Base-by-base conservation (phyloP, 1,140 invertebrate genomes). In the Drosophila nikananu region DNA sequence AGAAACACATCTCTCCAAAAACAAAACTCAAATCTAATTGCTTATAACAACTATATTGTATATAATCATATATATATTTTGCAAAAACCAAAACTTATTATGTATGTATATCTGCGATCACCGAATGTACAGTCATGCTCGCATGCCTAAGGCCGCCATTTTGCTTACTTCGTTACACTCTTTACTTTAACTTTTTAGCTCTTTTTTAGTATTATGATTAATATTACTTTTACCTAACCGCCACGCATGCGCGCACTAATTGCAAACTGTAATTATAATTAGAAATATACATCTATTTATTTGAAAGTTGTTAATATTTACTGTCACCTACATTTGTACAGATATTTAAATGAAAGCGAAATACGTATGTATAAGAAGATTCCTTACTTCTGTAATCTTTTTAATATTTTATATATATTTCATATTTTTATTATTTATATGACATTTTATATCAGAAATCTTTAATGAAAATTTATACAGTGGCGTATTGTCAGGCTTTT, bases 71-170 rank as follows among this genome's bases (percentile, higher is more conserved):
- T 41, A n/a, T 49, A 70, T 41, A 2, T 30, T 30, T 30, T 46
- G 41, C 70, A 49, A 30, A 66, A 44, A 41, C 42, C 10, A n/a
- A 48, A 35, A 23, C n/a, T 25, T 17, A 5, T 25, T 27, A 27
- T 27, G 25, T 27, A 27, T 27, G 25, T 39, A 52, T 35, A 75
- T 75, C 19, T 41, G 27, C 42, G 12, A 51, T 52, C 59, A 83
- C 72, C 46, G 49, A 61, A 64, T 66, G 71, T 76, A 78, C 82
- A 81, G 64, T 68, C 46, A 78, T 61, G 86, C 82, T 84, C 66
- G 86, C 62, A 68, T 83, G 81, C 49, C 44, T 39, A 64, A 32
- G 58, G 60, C 52, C 41, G 65, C 64, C 81, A 83, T 70, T 39
- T 70, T 66, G 65, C 62, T 63, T 74, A 54, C 44, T 37, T n/a